These are phyloP conservation scores for Platynereis dumerilii DNA, from an alignment of 2,888 invertebrate genomes.

Conservation along the genomic window DNA sequence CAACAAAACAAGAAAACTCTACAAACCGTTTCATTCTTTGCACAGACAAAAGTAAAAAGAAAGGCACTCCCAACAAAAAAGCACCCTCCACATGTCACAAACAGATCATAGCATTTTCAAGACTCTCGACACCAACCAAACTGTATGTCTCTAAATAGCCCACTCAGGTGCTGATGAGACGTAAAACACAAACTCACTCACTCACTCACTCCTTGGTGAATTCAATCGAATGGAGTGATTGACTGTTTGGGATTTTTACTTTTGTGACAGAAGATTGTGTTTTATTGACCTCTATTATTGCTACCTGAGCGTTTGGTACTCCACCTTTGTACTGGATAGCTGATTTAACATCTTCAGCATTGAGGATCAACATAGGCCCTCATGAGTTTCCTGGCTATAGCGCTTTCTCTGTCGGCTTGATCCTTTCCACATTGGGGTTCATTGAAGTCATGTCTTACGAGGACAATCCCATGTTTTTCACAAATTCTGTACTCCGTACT, in stretches of 20 bases:
- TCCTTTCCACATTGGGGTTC: slow-evolving; percentile 8
- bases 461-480: slow-evolving; percentile 8
- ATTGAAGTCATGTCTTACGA: slow-evolving; percentile 7
- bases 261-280: background rate
- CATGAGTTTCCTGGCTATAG: slow-evolving; percentile 11
- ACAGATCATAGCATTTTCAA: too few species aligned
- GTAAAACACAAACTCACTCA: too few species aligned
- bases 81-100: too few species aligned
- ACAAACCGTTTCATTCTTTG: too few species aligned
- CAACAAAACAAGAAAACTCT: too few species aligned
- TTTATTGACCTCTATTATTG: slow-evolving; percentile 8
- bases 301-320: slow-evolving; percentile 7
- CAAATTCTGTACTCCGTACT: background rate
- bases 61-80: too few species aligned
- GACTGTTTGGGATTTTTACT: slow-evolving; percentile 10
- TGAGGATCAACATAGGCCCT: slow-evolving; percentile 12
- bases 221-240: slow-evolving; percentile 6
- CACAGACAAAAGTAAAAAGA: too few species aligned
- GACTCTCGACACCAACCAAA: too few species aligned
- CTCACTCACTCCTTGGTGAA: background rate
- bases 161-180: too few species aligned
- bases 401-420: slow-evolving; percentile 7
- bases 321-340: slow-evolving; percentile 10
- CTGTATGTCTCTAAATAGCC: too few species aligned
- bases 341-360: slow-evolving; percentile 8